These are phyloP conservation scores for Cecidostiba fungosa DNA, from an alignment of 2,888 invertebrate genomes.

Conservation along the genomic window DNA sequence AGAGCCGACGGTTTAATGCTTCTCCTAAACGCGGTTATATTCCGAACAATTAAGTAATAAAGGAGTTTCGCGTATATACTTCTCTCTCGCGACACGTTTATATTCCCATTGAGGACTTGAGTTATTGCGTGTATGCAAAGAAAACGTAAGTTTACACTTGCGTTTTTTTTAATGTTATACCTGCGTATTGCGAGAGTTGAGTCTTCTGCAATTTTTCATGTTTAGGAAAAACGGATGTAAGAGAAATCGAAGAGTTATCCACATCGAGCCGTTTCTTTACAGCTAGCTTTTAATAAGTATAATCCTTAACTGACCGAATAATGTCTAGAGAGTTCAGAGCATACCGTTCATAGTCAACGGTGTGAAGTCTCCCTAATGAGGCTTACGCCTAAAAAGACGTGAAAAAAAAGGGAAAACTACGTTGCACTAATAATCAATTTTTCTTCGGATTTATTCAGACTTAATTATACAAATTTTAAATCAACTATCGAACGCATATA, in stretches of 20 bases:
- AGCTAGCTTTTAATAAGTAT: neutral
- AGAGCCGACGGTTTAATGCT: constrained; percentile 16
- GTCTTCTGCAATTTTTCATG: neutral
- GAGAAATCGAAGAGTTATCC: constrained; percentile 25
- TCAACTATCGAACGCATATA: no score
- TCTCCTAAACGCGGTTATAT: neutral
- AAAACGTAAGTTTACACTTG: neutral
- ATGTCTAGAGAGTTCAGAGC: neutral
- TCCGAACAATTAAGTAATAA: constrained; percentile 19
- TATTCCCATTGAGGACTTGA: neutral
- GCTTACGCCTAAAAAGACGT: constrained; percentile 13
- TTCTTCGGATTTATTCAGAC: neutral
- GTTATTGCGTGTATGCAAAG: neutral
- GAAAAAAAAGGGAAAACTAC: constrained; percentile 11
- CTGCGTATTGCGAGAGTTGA: no score
- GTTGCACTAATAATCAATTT: constrained; percentile 15
- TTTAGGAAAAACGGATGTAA: neutral
- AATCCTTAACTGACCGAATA: constrained; percentile 6
- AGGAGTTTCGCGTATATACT: neutral
- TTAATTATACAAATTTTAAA: neutral
- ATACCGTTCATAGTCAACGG: neutral
- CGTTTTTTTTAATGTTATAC: neutral
- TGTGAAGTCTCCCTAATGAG: constrained; percentile 31
- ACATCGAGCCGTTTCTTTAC: neutral
- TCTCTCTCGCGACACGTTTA: neutral